Percentiles rank a stretch among this genome's conserved stretches.
Evolutionary conservation across 2,113 vertebrate species (phyloP).

Genomic region (Nansenia antarctica): DNA sequence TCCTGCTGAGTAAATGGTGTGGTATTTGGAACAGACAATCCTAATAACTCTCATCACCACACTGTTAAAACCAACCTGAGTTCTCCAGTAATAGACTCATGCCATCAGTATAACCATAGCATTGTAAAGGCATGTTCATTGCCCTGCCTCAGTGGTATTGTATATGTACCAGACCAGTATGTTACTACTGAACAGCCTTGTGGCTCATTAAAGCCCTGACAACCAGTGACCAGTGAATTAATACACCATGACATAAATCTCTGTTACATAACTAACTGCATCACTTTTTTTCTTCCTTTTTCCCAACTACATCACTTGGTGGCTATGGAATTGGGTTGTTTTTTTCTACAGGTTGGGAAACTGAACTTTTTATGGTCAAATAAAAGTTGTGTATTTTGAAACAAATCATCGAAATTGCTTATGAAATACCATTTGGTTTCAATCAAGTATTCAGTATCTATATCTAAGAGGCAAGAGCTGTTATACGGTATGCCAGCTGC

Average conservation of each 20-base stretch:
- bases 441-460: not conserved
- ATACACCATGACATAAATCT: constrained; percentile 37
- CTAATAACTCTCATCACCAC: not conserved
- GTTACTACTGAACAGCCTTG: constrained; percentile 7
- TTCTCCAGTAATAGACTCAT: not conserved
- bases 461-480: not conserved
- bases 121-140: too few species aligned
- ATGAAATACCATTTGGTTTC: not conserved
- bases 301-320: not conserved
- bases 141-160: too few species aligned
- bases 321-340: not conserved
- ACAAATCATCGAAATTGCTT: not conserved
- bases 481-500: too few species aligned
- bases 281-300: too few species aligned
- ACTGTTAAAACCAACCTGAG: too few species aligned
- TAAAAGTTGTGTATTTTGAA: not conserved
- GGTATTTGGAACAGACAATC: not conserved
- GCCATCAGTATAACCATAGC: too few species aligned
- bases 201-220: constrained; percentile 37
- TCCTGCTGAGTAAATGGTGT: not conserved
- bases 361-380: not conserved
- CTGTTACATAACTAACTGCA: constrained; percentile 36
- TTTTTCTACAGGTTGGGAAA: not conserved
- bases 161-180: constrained; percentile 17
- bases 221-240: constrained; percentile 25